Conservation (phyloP, 2,888 invertebrate genomes). For the Stenolophus ochropezus region DNA sequence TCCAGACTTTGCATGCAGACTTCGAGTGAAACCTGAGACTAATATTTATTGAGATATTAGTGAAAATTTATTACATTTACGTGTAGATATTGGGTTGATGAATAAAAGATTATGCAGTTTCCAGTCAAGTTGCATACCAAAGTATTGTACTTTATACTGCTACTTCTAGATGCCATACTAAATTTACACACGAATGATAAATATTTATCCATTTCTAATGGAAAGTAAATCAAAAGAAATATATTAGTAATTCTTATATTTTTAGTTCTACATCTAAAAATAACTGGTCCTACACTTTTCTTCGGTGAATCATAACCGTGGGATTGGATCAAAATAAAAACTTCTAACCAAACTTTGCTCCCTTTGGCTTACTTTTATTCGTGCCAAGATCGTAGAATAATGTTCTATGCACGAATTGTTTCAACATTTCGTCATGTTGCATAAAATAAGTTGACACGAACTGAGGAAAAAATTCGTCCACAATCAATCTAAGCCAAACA, state of each 20-base stretch:
- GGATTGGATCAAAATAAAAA: background rate
- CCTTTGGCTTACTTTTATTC: background rate
- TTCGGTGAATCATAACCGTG: background rate
- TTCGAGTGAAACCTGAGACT: background rate
- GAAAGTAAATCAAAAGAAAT: too few species aligned
- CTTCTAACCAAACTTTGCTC: background rate
- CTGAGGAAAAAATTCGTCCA: too few species aligned
- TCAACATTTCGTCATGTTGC: background rate
- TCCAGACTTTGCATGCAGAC: background rate
- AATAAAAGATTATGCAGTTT: conserved; percentile 25
- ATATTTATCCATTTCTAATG: background rate
- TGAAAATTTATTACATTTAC: conserved; percentile 26
- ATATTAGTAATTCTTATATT: background rate
- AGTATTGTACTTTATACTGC: background rate
- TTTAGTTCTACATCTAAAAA: background rate
- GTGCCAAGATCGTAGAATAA: background rate
- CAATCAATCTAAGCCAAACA: too few species aligned
- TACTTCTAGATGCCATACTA: too few species aligned
- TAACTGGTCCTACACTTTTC: background rate
- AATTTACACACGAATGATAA: background rate
- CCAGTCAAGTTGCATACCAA: background rate
- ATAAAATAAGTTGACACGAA: too few species aligned
- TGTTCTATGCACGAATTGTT: background rate
- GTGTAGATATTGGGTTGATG: conserved; percentile 14
- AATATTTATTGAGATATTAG: conserved; percentile 31